A percentile compares a stretch with the other conserved stretches of the same genome.
Evolutionary conservation across 2,113 vertebrate species (phyloP).

Genomic region (Corydoras maculifer): DNA sequence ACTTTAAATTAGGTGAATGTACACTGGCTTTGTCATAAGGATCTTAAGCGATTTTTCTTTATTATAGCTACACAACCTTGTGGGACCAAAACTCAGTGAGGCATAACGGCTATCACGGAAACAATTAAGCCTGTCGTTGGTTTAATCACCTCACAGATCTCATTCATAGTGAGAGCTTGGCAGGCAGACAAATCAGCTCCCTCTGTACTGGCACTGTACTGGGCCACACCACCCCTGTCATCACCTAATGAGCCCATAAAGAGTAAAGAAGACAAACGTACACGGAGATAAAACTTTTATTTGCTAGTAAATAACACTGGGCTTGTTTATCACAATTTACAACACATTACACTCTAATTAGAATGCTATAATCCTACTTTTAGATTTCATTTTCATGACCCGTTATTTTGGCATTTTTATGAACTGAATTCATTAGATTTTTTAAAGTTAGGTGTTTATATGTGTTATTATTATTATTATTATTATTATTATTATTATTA

Average conservation of each 20-base stretch:
- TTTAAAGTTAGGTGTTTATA: too few relatives aligned
- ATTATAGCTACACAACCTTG: slow-evolving; percentile 3
- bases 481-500: too few relatives aligned
- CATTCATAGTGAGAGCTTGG: background rate
- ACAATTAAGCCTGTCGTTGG: slow-evolving; percentile 33
- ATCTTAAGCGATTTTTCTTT: slow-evolving; percentile 21
- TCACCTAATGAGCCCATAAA: slow-evolving; percentile 28
- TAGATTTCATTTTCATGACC: too few relatives aligned
- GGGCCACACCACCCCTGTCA: slow-evolving; percentile 4
- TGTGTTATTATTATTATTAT: too few relatives aligned
- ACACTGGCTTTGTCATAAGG: background rate
- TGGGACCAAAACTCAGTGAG: slow-evolving; percentile 3
- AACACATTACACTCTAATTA: too few relatives aligned
- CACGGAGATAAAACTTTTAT: slow-evolving; percentile 9
- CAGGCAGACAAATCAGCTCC: slow-evolving; percentile 15
- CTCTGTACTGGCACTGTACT: slow-evolving; percentile 1
- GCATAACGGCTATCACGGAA: slow-evolving; percentile 25
- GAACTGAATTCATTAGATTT: too few relatives aligned
- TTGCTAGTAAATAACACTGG: slow-evolving; percentile 4
- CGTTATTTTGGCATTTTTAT: too few relatives aligned
- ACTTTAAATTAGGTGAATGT: background rate
- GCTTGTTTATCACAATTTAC: background rate
- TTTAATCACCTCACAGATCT: slow-evolving; percentile 31
- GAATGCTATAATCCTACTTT: too few relatives aligned
- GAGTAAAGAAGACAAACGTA: slow-evolving; percentile 16